These are phyloP conservation scores for Hyposoter dolosus DNA, from an alignment of 2,888 invertebrate genomes.

Conservation along the genomic window DNA sequence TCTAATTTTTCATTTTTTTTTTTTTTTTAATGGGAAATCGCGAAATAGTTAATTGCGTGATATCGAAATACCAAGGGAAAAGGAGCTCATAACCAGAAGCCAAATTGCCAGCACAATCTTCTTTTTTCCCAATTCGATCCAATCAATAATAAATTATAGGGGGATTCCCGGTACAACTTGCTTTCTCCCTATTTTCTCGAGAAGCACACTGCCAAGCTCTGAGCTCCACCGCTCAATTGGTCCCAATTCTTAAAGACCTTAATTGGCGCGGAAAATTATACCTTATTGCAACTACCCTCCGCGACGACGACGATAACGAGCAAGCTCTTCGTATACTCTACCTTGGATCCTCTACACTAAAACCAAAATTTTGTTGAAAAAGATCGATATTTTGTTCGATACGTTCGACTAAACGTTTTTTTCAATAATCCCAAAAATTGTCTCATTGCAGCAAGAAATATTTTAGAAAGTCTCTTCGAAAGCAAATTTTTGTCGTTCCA, in stretches of 20 bases:
- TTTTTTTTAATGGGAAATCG: not conserved
- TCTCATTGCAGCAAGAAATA: too few relatives aligned
- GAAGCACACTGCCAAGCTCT: slow-evolving; percentile 78
- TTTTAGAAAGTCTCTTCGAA: too few relatives aligned
- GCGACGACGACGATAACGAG: slow-evolving; percentile 43
- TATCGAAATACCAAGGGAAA: slow-evolving; percentile 30
- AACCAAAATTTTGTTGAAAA: too few relatives aligned
- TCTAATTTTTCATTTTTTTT: too few relatives aligned
- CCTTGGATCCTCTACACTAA: too few relatives aligned
- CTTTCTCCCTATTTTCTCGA: slow-evolving; percentile 71
- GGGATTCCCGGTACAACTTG: slow-evolving; percentile 79
- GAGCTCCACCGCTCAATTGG: slow-evolving; percentile 84
- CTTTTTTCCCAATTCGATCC: slow-evolving; percentile 81
- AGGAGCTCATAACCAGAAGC: slow-evolving; percentile 59
- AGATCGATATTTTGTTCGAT: too few relatives aligned
- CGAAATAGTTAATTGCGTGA: not conserved
- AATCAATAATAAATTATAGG: slow-evolving; percentile 85
- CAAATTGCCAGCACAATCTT: slow-evolving; percentile 31
- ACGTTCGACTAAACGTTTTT: too few relatives aligned
- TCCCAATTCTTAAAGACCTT: slow-evolving; percentile 85
- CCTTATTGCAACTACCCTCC: slow-evolving; percentile 81
- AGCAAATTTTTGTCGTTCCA: too few relatives aligned
- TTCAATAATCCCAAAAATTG: too few relatives aligned
- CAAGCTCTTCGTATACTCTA: slow-evolving; percentile 45
- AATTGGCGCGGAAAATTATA: slow-evolving; percentile 85